Conservation (phyloP, 2,888 invertebrate genomes). For the Zelleria hepariella region DNA sequence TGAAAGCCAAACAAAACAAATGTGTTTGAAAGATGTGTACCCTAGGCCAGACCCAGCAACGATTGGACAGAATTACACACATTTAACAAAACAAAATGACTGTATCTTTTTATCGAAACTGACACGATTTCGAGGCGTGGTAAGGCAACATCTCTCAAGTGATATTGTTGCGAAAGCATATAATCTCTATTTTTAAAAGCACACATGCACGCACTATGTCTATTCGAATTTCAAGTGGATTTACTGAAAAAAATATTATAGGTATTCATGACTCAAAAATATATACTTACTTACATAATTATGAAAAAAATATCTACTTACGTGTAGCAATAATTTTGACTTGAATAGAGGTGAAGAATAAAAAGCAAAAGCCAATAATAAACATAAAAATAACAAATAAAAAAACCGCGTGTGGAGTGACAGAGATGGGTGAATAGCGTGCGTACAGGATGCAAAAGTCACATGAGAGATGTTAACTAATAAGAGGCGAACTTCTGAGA, state of each 20-base stretch:
- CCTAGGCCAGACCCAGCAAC: slow-evolving; percentile 53
- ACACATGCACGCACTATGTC: slow-evolving; percentile 37
- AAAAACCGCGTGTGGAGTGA: slow-evolving; percentile 26
- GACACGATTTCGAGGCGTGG: slow-evolving; percentile 31
- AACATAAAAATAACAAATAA: slow-evolving; percentile 20
- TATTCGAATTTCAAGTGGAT: neutral
- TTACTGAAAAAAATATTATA: slow-evolving; percentile 1
- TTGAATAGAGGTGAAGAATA: slow-evolving; percentile 4
- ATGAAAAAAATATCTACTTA: too few species aligned
- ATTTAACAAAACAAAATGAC: slow-evolving; percentile 6
- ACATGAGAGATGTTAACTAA: slow-evolving; percentile 69
- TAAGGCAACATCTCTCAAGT: slow-evolving; percentile 71
- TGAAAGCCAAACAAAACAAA: slow-evolving; percentile 3
- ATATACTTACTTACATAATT: too few species aligned
- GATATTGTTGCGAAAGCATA: slow-evolving; percentile 15
- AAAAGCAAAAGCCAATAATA: slow-evolving; percentile 14
- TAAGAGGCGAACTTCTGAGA: neutral
- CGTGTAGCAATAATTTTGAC: too few species aligned
- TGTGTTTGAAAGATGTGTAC: slow-evolving; percentile 66
- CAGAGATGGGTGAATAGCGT: slow-evolving; percentile 39
- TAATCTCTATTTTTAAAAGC: neutral
- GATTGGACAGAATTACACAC: slow-evolving; percentile 42
- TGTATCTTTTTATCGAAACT: slow-evolving; percentile 27
- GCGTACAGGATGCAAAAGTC: slow-evolving; percentile 38
- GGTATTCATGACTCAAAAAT: neutral